Evolutionary conservation across 2,113 vertebrate genomes (phyloP), one percentile per base, ranked within the genome.

Genomic region (Oceanodroma tethys): DNA sequence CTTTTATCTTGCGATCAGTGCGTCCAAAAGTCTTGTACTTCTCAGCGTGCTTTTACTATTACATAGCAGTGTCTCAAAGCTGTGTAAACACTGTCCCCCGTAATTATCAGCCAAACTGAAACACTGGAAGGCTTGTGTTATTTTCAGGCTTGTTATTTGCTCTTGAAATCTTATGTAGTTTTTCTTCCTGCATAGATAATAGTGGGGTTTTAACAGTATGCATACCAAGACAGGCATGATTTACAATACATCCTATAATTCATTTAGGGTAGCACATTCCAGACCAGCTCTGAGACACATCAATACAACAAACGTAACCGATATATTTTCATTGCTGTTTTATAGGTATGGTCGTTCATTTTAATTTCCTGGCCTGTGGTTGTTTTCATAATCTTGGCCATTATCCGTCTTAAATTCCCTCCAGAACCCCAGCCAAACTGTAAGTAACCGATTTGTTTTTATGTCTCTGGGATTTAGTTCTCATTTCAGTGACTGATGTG

Each of bases 371-470:
- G 99, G 99, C 99, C 99, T 32, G 96, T 99, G 86, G 96, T 99
- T 94, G 99, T 99, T 98, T 99, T 99, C 97, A 98, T 99, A 95
- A 99, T 99, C 97, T 95, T 99, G 94, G 99, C 99, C 74, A 98
- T 99, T 98, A 99, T 99, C 43, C 98, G 99, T 62, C 94, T 97
- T 68, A 98, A 98, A 94, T 99, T 99, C 96, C 99, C 99, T 94
- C 98, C 99, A 32, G 56, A 93, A 48, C 72, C 98, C 22, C 98
- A 90, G 87, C 68, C 98, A 42, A 96, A 99, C 95, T 99, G 99
- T 99, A 98, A 99, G 99, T 99, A 98, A 96, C 93, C 71, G 63
- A 15, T 42, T 96, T 81, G 26, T 42, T 95, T 95, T 65, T 67
- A 50, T 92, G 40, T 93, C 60, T 85, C 96, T 86, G 56, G 36